A percentile compares a stretch with the other conserved stretches of the same genome.
These are phyloP conservation scores for Leucophora obtusa DNA, from an alignment of 2,888 invertebrate genomes.

Conservation along the genomic window DNA sequence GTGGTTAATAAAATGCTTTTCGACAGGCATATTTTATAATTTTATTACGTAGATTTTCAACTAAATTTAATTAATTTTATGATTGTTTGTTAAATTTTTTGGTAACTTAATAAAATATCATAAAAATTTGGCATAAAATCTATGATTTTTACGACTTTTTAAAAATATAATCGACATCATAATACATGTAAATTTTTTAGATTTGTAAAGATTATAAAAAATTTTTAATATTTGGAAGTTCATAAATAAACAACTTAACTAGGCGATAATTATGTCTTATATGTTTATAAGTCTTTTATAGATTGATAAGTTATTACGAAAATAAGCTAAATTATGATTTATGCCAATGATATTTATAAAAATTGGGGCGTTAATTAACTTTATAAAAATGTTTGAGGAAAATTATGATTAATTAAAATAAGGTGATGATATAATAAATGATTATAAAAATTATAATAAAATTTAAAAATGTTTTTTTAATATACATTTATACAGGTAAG, in stretches of 20 bases:
- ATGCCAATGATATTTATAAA: background rate
- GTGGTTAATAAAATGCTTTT: background rate
- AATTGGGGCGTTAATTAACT: background rate
- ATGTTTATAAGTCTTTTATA: constrained; percentile 1
- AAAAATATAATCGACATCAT: background rate
- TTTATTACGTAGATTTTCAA: background rate
- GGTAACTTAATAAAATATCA: constrained; percentile 8
- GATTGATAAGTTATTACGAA: background rate
- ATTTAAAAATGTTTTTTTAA: too few species aligned
- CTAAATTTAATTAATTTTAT: constrained; percentile 12
- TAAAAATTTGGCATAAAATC: background rate
- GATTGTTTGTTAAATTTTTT: constrained; percentile 11
- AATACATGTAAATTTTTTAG: background rate
- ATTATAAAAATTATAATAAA: too few species aligned
- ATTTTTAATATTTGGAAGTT: background rate
- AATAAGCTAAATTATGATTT: background rate
- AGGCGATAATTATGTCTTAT: constrained; percentile 11
- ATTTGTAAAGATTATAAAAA: background rate
- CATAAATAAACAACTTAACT: constrained; percentile 5
- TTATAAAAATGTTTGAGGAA: background rate
- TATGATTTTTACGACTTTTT: constrained; percentile 12
- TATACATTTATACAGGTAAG: too few species aligned
- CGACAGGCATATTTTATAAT: background rate
- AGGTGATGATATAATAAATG: background rate
- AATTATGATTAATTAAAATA: background rate